phyloP scores from a whole-genome alignment of 2,113 vertebrate species.

The Cyanoramphus novaezelandiae region DNA sequence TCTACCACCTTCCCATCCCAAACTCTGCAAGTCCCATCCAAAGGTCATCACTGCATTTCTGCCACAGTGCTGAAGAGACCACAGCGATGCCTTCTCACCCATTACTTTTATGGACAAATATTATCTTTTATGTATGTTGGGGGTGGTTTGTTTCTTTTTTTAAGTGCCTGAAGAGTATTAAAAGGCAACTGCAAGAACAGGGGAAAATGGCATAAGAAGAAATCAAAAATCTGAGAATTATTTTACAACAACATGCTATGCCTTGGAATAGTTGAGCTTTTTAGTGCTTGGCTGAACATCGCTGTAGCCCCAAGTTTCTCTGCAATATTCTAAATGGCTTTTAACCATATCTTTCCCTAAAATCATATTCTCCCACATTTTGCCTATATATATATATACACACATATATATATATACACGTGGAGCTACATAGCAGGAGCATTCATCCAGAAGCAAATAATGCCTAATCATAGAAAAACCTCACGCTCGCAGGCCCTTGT shows the following conservation, averaged over 20 bases:
- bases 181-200: background rate
- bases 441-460: background rate
- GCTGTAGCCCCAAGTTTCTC: background rate
- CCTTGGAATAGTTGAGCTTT: background rate
- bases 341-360: background rate
- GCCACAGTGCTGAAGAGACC: background rate
- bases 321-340: background rate
- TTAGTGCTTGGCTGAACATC: background rate
- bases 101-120: background rate
- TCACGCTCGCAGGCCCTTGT: too few relatives aligned
- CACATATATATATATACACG: accelerated
- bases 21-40: background rate
- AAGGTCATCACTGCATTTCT: background rate
- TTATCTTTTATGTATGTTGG: accelerated
- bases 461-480: too few relatives aligned
- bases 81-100: background rate
- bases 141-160: background rate
- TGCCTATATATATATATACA: background rate
- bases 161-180: background rate
- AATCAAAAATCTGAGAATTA: background rate
- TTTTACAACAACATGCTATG: background rate
- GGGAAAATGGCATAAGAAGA: background rate
- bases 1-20: background rate
- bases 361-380: background rate
- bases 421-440: background rate